A percentile compares a stretch with the other conserved stretches of the same genome.
These are phyloP conservation scores for Willowsia nigromaculata DNA, from an alignment of 2,888 invertebrate genomes.

Conservation along the genomic window DNA sequence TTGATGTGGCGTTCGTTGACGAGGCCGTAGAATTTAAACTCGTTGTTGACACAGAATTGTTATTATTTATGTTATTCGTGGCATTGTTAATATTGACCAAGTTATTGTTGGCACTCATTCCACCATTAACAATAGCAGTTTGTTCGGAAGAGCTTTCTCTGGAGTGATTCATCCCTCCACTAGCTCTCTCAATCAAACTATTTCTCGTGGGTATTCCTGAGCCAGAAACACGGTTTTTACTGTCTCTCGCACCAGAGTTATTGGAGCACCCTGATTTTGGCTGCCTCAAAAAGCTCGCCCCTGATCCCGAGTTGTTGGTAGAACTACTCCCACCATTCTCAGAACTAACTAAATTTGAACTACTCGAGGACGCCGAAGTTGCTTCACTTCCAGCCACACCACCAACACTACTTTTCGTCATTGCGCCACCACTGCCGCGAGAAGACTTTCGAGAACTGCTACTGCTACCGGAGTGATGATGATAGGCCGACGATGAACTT, in stretches of 20 bases:
- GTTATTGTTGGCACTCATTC: slow-evolving; percentile 57
- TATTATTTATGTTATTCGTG: slow-evolving; percentile 60
- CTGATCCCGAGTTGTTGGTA: background rate
- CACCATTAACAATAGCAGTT: slow-evolving; percentile 31
- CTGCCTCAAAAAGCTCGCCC: slow-evolving; percentile 74
- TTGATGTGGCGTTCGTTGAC: slow-evolving; percentile 31
- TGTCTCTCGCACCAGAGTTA: slow-evolving; percentile 63
- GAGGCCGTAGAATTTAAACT: slow-evolving; percentile 70
- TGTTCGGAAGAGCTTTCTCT: background rate
- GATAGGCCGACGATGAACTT: slow-evolving; percentile 5
- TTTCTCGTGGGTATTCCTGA: slow-evolving; percentile 78
- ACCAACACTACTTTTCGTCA: slow-evolving; percentile 3
- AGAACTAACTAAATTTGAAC: background rate
- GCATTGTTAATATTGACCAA: slow-evolving; percentile 31
- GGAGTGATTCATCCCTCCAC: background rate
- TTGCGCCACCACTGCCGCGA: slow-evolving; percentile 20
- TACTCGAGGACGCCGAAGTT: background rate
- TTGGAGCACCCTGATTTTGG: slow-evolving; percentile 67
- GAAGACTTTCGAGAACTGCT: slow-evolving; percentile 43
- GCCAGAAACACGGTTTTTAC: slow-evolving; percentile 75
- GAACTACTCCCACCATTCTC: background rate
- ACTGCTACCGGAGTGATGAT: slow-evolving; percentile 25
- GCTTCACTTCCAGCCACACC: background rate
- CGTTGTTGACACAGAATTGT: slow-evolving; percentile 65
- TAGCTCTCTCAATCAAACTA: slow-evolving; percentile 67